phyloP scores from a whole-genome alignment of 92 coral and sea anemone genomes.

The Bergia sp. region DNA sequence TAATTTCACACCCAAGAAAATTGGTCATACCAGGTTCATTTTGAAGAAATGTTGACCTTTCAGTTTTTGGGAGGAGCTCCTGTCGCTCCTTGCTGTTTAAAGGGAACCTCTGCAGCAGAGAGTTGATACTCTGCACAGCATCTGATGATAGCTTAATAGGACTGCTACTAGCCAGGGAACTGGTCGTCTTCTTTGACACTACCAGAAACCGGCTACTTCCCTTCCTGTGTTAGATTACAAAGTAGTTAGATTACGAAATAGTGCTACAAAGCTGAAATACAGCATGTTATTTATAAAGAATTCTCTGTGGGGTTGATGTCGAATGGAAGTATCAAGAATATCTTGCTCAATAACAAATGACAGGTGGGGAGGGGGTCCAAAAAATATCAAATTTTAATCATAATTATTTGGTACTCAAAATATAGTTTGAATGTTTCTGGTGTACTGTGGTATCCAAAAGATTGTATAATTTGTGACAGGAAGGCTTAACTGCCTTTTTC shows the following conservation, averaged over 20 bases:
- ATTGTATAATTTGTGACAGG: too few species aligned
- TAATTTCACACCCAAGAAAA: neutral
- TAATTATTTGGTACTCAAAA: too few species aligned
- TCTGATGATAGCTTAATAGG: constrained; percentile 64
- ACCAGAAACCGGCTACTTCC: constrained; percentile 85
- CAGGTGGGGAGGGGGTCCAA: too few species aligned
- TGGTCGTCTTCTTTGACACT: constrained; percentile 72
- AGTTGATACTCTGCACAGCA: constrained; percentile 71
- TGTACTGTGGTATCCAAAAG: too few species aligned
- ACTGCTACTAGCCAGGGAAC: constrained; percentile 58
- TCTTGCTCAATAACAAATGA: too few species aligned
- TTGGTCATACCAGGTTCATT: constrained; percentile 45
- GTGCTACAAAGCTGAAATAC: too few species aligned
- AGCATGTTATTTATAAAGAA: too few species aligned
- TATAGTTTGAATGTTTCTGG: too few species aligned
- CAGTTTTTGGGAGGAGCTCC: constrained; percentile 83
- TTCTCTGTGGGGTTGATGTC: too few species aligned
- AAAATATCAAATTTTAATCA: too few species aligned
- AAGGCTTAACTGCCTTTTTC: too few species aligned
- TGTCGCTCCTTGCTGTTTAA: constrained; percentile 86
- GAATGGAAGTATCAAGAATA: too few species aligned
- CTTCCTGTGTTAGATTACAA: constrained; percentile 50
- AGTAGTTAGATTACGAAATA: neutral
- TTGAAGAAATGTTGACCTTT: constrained; percentile 61
- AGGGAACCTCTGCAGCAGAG: constrained; percentile 82